Base-by-base conservation (phyloP, 2,797 vertebrate genomes). In the Alosa sapidissima region DNA sequence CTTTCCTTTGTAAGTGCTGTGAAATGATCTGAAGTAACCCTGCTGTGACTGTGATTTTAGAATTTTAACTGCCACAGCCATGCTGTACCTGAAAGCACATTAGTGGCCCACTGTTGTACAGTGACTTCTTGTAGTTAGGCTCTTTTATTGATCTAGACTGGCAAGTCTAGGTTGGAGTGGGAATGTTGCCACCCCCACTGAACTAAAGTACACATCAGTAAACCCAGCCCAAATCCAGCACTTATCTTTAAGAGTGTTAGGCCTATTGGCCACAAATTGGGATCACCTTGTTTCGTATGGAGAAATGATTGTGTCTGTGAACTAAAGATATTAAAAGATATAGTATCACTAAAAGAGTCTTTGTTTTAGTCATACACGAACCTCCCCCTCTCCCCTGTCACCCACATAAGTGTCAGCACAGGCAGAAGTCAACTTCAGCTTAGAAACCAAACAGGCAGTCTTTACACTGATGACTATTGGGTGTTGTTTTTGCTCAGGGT, bases 21-120 rank as follows among this genome's bases (percentile, higher is more conserved):
- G 33, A 72, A 72, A 72, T 72, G 36, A 47, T 41, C 72, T 78
- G 41, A 78, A 13, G 36, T 78, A 78, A 78, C 72, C 72, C 36
- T 9, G 3, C 36, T 45, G 5, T 41, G 3, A 45, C 41, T 45
- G 41, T 75, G 72, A 78, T 45, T 19, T 60, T 16, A 75, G 33
- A 41, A 16, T 36, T 3, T 16, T 45, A 47, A 21, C 6, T 16
- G 19, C 72, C 33, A 3, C 68, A 75, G 13, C 33, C 41, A 16
- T 60, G 58, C 8, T 60, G 55, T 41, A 75, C 68, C 68, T 41
- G 33, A 45, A 21, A 16, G 33, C 36, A 72, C 9, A 65, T 11
- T 65, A 28, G n/a, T 28, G 10, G 9, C n/a, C 60, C 5, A 36
- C 65, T 72, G 33, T 14, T 72, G 14, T 72, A 6, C 62, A 33